Evolutionary conservation across 2,113 vertebrate species (phyloP).

Genomic region (Psophia crepitans): DNA sequence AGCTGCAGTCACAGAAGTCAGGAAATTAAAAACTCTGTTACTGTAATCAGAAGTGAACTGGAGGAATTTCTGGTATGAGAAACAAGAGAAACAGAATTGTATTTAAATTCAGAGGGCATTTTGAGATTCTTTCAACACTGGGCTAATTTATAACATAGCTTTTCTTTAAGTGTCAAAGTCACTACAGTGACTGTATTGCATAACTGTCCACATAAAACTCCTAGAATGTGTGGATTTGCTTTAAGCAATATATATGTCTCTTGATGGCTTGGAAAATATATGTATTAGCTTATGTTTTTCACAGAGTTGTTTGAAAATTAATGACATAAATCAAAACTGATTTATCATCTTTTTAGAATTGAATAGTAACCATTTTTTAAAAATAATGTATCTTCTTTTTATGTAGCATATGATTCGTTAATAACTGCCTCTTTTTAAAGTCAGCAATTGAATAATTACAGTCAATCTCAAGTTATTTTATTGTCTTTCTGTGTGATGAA

Average conservation of each 20-base stretch:
- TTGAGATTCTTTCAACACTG: neutral
- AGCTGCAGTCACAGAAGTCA: neutral
- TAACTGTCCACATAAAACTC: neutral
- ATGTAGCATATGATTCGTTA: neutral
- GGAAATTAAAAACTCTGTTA: neutral
- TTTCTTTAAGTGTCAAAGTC: neutral
- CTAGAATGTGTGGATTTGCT: neutral
- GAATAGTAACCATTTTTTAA: neutral
- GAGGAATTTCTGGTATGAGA: neutral
- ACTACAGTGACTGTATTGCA: neutral
- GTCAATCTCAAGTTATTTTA: neutral
- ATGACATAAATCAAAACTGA: neutral
- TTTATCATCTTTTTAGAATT: neutral
- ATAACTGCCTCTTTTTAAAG: neutral
- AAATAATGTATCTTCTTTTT: neutral
- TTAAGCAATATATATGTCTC: neutral
- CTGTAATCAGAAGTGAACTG: neutral
- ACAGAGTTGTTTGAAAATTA: neutral
- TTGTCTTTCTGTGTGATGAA: neutral
- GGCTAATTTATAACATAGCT: neutral
- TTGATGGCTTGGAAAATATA: neutral
- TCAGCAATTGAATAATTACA: neutral
- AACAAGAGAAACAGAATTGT: neutral
- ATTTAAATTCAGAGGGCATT: neutral
- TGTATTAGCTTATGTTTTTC: neutral